phyloP scores from a whole-genome alignment of 2,888 invertebrate genomes.

The Ennomos fuscantarius region DNA sequence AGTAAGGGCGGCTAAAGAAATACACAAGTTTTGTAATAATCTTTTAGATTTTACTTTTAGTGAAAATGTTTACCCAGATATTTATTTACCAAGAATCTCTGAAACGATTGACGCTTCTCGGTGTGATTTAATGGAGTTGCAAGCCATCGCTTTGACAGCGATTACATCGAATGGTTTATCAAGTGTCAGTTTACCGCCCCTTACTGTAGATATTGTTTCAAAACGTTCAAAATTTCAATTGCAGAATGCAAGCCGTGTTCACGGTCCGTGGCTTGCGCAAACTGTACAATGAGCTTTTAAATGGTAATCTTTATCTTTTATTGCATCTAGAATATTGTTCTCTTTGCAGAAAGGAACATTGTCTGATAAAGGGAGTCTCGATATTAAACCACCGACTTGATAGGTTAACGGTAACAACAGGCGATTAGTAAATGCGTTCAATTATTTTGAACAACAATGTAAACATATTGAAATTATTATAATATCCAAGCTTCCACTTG shows the following conservation, averaged over 20 bases:
- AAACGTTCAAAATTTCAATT: conserved; percentile 24
- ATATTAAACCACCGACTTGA: conserved; percentile 15
- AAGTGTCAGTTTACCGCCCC: background rate
- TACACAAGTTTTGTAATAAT: too few relatives aligned
- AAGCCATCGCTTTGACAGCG: too few relatives aligned
- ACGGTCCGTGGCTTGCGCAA: conserved; percentile 34
- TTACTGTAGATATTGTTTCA: conserved; percentile 7
- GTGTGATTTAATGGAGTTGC: too few relatives aligned
- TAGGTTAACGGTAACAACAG: conserved; percentile 22
- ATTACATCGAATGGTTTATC: too few relatives aligned
- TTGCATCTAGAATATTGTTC: conserved; percentile 40
- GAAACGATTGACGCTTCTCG: too few relatives aligned
- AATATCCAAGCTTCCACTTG: too few relatives aligned
- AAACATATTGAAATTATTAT: too few relatives aligned
- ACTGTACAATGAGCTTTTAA: conserved; percentile 45
- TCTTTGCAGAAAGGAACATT: conserved; percentile 25
- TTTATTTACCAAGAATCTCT: too few relatives aligned
- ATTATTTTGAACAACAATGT: too few relatives aligned
- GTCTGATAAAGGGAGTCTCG: conserved; percentile 19
- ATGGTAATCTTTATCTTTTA: conserved; percentile 45
- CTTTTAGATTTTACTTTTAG: too few relatives aligned
- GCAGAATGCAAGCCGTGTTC: conserved; percentile 28
- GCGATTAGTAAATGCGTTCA: conserved; percentile 13
- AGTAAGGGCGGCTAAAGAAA: conserved; percentile 2
- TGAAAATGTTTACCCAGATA: too few relatives aligned